Evolutionary conservation across 2,797 vertebrate genomes (phyloP).

Genomic region (Scyliorhinus canicula): DNA sequence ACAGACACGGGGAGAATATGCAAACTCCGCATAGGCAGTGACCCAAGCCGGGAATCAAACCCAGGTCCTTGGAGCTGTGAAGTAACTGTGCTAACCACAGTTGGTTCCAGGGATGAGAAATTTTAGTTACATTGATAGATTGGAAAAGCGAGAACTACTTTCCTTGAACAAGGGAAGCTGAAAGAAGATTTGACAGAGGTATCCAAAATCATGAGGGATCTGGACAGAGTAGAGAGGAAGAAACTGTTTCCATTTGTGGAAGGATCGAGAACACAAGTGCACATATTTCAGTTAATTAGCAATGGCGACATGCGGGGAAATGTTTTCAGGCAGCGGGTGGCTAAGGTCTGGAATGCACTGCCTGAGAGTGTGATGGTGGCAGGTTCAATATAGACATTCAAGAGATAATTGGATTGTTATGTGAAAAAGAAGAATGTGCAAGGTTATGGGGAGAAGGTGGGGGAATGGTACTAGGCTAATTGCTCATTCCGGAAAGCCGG

Average conservation of each 20-base stretch:
- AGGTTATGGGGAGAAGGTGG: background rate
- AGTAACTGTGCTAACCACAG: no score
- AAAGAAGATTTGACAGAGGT: background rate
- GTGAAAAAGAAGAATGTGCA: background rate
- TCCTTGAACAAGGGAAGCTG: background rate
- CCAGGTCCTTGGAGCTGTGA: no score
- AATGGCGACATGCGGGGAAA: background rate
- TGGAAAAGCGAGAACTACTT: background rate
- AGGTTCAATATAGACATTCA: background rate
- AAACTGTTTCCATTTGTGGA: background rate
- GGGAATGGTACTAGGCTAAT: background rate
- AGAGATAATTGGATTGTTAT: background rate
- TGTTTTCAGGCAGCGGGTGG: background rate
- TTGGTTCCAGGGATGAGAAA: no score
- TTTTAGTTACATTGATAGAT: background rate
- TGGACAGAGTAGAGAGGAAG: background rate
- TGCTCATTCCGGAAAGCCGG: no score
- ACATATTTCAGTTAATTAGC: background rate
- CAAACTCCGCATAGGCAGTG: no score
- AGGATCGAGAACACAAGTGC: background rate
- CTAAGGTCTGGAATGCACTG: background rate
- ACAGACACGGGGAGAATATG: no score
- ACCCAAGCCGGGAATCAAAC: no score
- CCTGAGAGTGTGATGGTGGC: background rate
- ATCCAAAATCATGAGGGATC: background rate